phyloP scores from a whole-genome alignment of 2,797 vertebrate genomes.

The Mycteria americana region DNA sequence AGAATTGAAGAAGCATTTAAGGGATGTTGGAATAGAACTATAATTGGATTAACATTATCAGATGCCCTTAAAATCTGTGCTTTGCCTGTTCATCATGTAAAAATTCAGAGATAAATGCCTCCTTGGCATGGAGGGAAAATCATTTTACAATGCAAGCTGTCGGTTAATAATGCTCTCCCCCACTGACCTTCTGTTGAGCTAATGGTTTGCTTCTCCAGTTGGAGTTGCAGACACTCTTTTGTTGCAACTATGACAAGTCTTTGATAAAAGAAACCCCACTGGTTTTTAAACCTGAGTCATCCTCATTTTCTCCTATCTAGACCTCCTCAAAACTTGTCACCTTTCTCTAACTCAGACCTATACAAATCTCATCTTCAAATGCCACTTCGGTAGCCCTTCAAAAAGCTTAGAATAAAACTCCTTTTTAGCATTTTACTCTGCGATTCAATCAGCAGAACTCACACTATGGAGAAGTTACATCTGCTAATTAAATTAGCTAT shows the following conservation, averaged over 20 bases:
- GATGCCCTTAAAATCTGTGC: background rate
- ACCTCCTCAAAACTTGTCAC: background rate
- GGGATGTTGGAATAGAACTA: background rate
- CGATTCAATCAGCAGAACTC: background rate
- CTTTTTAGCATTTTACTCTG: background rate
- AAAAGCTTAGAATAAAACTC: background rate
- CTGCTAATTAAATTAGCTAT: background rate
- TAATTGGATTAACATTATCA: background rate
- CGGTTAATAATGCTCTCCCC: background rate
- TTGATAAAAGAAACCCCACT: background rate
- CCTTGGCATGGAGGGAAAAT: background rate
- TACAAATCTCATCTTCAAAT: background rate
- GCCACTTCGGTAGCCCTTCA: background rate
- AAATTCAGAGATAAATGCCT: background rate
- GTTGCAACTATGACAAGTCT: background rate
- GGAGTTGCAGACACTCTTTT: background rate
- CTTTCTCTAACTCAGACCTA: background rate
- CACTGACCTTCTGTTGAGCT: background rate
- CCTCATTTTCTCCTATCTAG: background rate
- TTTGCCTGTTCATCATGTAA: background rate
- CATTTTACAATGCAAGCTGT: background rate
- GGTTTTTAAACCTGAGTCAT: background rate
- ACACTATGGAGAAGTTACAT: background rate
- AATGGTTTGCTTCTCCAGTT: background rate
- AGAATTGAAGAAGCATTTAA: background rate